These are phyloP conservation scores for Odontocolon sp. DNA, from an alignment of 2,888 invertebrate genomes.

Conservation along the genomic window DNA sequence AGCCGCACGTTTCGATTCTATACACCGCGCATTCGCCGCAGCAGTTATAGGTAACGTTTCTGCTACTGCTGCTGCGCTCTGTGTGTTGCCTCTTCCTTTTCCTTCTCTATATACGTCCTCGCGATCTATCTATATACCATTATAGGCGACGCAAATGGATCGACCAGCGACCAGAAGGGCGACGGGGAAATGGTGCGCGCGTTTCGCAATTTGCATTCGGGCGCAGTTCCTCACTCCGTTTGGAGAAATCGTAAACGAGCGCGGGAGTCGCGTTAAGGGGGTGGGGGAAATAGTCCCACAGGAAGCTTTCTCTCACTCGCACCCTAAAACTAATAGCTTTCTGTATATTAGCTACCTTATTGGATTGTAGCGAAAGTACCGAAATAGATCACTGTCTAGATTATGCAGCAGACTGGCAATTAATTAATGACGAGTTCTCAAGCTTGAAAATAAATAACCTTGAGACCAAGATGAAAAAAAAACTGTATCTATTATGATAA, in stretches of 20 bases:
- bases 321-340: conserved; percentile 40
- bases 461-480: too few species aligned
- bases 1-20: conserved; percentile 52
- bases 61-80: background rate
- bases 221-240: conserved; percentile 48
- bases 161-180: conserved; percentile 60
- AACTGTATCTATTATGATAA: too few species aligned
- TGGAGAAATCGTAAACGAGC: conserved; percentile 58
- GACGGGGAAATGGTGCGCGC: conserved; percentile 76
- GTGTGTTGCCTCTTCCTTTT: conserved; percentile 4
- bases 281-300: too few species aligned
- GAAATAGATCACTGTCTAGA: background rate
- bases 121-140: conserved; percentile 30
- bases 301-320: conserved; percentile 52
- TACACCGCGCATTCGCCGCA: conserved; percentile 40
- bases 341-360: conserved; percentile 47
- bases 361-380: conserved; percentile 26
- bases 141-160: conserved; percentile 56
- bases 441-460: conserved; percentile 23
- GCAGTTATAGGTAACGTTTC: conserved; percentile 6
- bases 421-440: conserved; percentile 46
- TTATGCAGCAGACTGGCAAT: conserved; percentile 31
- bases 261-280: conserved; percentile 13
- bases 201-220: conserved; percentile 76
- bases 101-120: background rate